Percentiles rank a stretch among this genome's conserved stretches.
phyloP scores from a whole-genome alignment of 2,888 invertebrate genomes.

The Xiphydria camelus region DNA sequence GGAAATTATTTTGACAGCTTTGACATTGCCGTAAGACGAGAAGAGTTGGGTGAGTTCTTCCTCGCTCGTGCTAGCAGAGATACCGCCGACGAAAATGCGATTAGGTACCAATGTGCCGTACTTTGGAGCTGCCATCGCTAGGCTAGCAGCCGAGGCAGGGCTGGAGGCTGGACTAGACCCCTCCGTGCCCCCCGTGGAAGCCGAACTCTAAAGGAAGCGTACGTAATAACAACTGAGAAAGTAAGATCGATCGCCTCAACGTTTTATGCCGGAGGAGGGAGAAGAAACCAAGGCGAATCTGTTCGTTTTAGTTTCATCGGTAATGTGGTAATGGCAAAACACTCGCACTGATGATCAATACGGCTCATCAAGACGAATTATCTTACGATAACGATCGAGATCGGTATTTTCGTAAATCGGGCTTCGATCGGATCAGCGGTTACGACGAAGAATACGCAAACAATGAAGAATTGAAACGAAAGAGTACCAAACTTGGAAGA shows the following conservation, averaged over 20 bases:
- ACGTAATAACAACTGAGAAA: too few relatives aligned
- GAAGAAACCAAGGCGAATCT: too few relatives aligned
- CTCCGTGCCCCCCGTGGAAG: conserved; percentile 55
- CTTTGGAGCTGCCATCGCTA: conserved; percentile 55
- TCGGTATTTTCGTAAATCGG: not conserved
- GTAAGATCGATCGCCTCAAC: too few relatives aligned
- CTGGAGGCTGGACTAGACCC: conserved; percentile 56
- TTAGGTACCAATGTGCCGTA: conserved; percentile 87
- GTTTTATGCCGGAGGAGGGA: too few relatives aligned
- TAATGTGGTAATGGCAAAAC: too few relatives aligned
- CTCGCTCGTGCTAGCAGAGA: conserved; percentile 91
- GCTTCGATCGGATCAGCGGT: not conserved
- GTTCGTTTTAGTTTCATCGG: too few relatives aligned
- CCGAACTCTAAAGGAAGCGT: conserved; percentile 44
- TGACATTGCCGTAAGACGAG: conserved; percentile 86
- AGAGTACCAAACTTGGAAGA: too few relatives aligned
- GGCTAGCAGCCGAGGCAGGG: conserved; percentile 51
- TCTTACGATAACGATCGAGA: too few relatives aligned
- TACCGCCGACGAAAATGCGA: conserved; percentile 95
- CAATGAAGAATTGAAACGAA: too few relatives aligned
- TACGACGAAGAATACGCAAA: not conserved
- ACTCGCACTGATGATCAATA: not conserved
- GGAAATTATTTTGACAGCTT: conserved; percentile 91
- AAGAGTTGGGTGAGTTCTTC: conserved; percentile 90
- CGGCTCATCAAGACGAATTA: too few relatives aligned